Evolutionary conservation across 2,797 vertebrate genomes (phyloP), one percentile per base, ranked within the genome.

Genomic region (Podarcis siculus): DNA sequence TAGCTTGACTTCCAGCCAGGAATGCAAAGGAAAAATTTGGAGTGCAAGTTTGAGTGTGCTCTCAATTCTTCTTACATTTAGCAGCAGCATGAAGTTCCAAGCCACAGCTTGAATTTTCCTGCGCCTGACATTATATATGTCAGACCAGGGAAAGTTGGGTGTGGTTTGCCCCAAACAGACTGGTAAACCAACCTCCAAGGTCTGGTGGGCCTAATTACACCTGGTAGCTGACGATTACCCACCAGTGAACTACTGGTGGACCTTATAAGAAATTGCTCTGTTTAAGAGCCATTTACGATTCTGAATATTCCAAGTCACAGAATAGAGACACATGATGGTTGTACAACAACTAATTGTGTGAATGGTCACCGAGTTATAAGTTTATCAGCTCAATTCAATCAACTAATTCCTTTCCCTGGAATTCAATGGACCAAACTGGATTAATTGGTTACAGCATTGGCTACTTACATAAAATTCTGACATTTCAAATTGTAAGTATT

Each of bases 401-500:
- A 75, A 75, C 13, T 66, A 5, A 32, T 1, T 5, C n/a, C 45
- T 71, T 39, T n/a, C 8, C 58, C 13, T 35, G 67, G 66, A 42
- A 35, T 49, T 79, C 61, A 37, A 12, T 64, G 77, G 67, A 30
- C 58, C 66, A 75, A 32, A 80, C 19, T 39, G 30, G 35, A n/a
- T 30, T 89, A 85, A 79, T 17, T 49, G 77, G 71, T 25, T 85
- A 66, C 42, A 73, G 19, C 32, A 42, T 76, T 58, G 10, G 12
- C 32, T 76, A 37, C 42, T 75, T 61, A n/a, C 39, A 66, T 55
- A 66, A 85, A 81, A 80, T 79, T 32, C 17, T 80, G 67, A 25
- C 69, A 75, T 89, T 89, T 85, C 77, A 75, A 80, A 85, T 75
- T 25, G 75, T 67, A 76, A 79, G 71, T 69, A 49, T 37, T n/a